These are phyloP conservation scores for Poecilobothrus nobilitatus DNA, from an alignment of 2,888 invertebrate species.

Conservation along the genomic window DNA sequence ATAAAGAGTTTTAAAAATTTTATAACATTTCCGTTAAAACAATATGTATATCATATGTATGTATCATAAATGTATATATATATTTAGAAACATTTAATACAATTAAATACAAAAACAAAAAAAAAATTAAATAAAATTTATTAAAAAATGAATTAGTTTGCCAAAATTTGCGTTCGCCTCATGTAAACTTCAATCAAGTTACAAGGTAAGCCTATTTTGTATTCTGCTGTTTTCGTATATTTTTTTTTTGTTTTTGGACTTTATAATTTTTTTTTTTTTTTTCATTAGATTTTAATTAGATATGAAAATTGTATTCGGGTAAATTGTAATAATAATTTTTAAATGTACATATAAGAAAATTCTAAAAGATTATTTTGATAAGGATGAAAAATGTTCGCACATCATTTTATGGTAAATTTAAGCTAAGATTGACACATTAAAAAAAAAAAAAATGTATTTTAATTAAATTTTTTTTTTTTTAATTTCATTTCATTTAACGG, in stretches of 20 bases:
- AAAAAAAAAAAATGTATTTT: no score
- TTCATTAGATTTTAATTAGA: neutral
- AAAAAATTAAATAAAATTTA: neutral
- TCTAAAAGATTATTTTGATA: neutral
- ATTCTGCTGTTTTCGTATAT: neutral
- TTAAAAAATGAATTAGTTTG: neutral
- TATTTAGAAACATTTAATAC: no score
- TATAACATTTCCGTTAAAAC: neutral
- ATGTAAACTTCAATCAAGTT: conserved; percentile 3
- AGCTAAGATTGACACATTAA: neutral
- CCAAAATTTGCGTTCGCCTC: conserved; percentile 1
- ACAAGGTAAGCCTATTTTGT: neutral
- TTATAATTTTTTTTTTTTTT: neutral
- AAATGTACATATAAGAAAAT: neutral
- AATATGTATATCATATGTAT: neutral
- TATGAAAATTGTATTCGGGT: neutral
- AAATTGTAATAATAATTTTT: no score
- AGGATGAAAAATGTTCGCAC: neutral
- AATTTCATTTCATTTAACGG: no score
- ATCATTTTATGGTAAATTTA: neutral
- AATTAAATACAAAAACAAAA: neutral
- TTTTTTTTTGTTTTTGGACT: neutral
- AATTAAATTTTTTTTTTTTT: no score
- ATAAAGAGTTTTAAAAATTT: neutral
- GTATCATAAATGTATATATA: no score